These are phyloP conservation scores for Rhagium mordax DNA, from an alignment of 2,888 invertebrate species.

Conservation along the genomic window DNA sequence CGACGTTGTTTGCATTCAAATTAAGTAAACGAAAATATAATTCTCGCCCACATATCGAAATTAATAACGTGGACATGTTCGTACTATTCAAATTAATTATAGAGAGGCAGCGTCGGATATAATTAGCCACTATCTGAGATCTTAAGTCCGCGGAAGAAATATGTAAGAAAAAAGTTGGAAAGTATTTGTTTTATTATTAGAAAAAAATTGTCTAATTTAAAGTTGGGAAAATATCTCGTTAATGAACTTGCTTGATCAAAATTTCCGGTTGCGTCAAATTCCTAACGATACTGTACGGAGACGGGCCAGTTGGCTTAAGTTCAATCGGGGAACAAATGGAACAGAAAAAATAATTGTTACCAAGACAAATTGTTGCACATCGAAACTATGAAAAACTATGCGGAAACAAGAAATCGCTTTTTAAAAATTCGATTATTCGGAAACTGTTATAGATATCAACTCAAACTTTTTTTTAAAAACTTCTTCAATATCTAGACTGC, in stretches of 20 bases:
- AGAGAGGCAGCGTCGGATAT: conserved; percentile 23
- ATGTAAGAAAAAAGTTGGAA: background rate
- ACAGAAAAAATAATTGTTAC: too few relatives aligned
- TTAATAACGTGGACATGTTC: conserved; percentile 43
- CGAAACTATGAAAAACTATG: too few relatives aligned
- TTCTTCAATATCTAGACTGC: too few relatives aligned
- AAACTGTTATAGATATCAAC: too few relatives aligned
- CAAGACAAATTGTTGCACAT: too few relatives aligned
- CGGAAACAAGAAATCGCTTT: too few relatives aligned
- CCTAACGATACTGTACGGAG: too few relatives aligned
- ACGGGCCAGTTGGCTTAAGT: too few relatives aligned
- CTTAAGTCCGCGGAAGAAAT: background rate
- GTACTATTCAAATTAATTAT: conserved; percentile 40
- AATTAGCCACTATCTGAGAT: conserved; percentile 14
- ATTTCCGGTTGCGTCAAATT: background rate
- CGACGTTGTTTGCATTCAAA: conserved; percentile 43
- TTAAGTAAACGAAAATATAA: conserved; percentile 52
- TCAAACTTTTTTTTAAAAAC: too few relatives aligned
- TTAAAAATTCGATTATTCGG: too few relatives aligned
- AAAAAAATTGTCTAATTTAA: background rate
- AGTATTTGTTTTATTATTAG: background rate
- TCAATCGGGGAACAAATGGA: too few relatives aligned
- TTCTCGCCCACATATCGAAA: conserved; percentile 40
- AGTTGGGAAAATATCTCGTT: background rate
- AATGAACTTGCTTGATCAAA: background rate